These are phyloP conservation scores for Sebastes ruberrimus DNA, from an alignment of 2,797 vertebrate species.

Conservation along the genomic window DNA sequence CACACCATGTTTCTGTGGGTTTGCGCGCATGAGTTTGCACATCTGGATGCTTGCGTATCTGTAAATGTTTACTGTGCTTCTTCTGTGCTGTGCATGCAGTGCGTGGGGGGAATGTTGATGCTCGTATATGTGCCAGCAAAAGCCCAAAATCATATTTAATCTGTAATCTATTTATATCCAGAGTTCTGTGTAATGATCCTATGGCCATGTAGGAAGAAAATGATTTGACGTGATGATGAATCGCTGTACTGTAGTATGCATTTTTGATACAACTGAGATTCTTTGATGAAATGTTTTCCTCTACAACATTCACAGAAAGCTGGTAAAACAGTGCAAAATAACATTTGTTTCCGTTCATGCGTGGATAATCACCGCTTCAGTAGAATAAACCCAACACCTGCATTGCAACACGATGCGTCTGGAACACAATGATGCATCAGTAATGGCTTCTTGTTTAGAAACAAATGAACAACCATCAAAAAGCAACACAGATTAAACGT, in stretches of 20 bases:
- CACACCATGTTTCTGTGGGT: constrained; percentile 49
- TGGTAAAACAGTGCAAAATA: constrained; percentile 8
- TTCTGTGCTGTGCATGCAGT: constrained; percentile 1
- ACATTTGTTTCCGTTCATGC: constrained; percentile 40
- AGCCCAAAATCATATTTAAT: constrained; percentile 50
- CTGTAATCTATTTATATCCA: constrained; percentile 35
- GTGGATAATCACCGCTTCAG: constrained; percentile 25
- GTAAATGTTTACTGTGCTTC: constrained; percentile 55
- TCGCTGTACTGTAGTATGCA: background rate
- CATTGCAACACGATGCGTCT: constrained; percentile 21
- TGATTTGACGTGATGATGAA: background rate
- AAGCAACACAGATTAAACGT: constrained; percentile 9
- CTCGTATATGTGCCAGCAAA: constrained; percentile 2
- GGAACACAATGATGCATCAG: constrained; percentile 11
- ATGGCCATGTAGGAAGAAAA: background rate
- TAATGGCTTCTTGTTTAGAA: constrained; percentile 17
- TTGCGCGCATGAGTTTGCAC: constrained; percentile 67
- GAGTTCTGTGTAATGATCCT: background rate
- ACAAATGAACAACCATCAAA: constrained; percentile 7
- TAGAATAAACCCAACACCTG: constrained; percentile 40
- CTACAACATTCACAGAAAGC: constrained; percentile 6
- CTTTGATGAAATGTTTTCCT: constrained; percentile 30
- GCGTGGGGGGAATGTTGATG: background rate
- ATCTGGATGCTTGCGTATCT: constrained; percentile 57
- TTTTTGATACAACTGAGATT: background rate